Percentiles rank a stretch among this genome's conserved stretches.
phyloP scores from a whole-genome alignment of 2,888 invertebrate species.

The Tortricodes alternella region DNA sequence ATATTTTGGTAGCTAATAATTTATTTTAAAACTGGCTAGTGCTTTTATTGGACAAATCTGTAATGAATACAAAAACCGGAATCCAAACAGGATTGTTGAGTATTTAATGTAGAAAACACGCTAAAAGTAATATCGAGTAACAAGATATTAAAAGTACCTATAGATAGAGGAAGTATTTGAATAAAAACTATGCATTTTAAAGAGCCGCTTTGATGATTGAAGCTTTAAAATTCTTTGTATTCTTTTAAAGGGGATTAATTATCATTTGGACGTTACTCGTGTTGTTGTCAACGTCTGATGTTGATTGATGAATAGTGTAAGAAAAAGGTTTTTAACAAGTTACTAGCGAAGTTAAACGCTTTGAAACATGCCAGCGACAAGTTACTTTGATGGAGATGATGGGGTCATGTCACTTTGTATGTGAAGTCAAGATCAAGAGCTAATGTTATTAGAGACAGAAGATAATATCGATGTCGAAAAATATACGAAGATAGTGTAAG shows the following conservation, averaged over 20 bases:
- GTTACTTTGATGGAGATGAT: slow-evolving; percentile 22
- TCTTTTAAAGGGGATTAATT: slow-evolving; percentile 26
- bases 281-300: slow-evolving; percentile 30
- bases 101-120: slow-evolving; percentile 3
- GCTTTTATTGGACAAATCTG: slow-evolving; percentile 11
- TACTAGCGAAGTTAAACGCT: slow-evolving; percentile 7
- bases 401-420: slow-evolving; percentile 12
- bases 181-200: slow-evolving; percentile 3
- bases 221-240: slow-evolving; percentile 17
- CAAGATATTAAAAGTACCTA: background rate
- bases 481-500: background rate
- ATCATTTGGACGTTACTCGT: slow-evolving; percentile 26
- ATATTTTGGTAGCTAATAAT: background rate
- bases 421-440: slow-evolving; percentile 23
- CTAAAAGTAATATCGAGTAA: slow-evolving; percentile 7
- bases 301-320: slow-evolving; percentile 24
- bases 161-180: background rate
- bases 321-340: slow-evolving; percentile 21
- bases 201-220: slow-evolving; percentile 7
- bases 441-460: slow-evolving; percentile 6
- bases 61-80: slow-evolving; percentile 11
- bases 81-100: slow-evolving; percentile 15
- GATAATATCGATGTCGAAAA: background rate
- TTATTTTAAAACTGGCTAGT: slow-evolving; percentile 4
- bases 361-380: slow-evolving; percentile 9